These are phyloP conservation scores for Phalacrocorax brasilianus DNA, from an alignment of 2,113 vertebrate genomes.

Conservation along the genomic window DNA sequence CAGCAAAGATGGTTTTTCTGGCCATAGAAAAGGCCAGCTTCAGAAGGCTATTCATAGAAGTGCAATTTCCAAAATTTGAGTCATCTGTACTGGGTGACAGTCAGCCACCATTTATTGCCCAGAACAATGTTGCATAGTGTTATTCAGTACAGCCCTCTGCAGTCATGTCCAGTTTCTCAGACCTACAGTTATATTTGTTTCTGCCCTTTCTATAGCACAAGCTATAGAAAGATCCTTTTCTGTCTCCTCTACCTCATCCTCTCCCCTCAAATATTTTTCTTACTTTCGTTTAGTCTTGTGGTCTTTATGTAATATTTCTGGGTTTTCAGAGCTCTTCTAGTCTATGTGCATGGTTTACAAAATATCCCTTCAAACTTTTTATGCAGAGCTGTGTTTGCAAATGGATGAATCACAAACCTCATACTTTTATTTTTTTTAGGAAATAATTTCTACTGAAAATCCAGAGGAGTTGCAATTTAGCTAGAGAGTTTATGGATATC, in stretches of 20 bases:
- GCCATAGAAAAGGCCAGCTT: background rate
- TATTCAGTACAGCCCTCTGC: background rate
- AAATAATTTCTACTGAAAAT: background rate
- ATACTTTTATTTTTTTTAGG: background rate
- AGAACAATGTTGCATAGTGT: background rate
- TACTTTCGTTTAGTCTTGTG: slow-evolving; percentile 35
- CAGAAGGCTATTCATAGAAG: background rate
- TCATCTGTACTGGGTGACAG: background rate
- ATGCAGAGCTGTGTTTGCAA: slow-evolving; percentile 5
- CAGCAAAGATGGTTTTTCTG: background rate
- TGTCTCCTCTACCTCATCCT: background rate
- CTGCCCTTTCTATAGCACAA: background rate
- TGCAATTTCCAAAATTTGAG: slow-evolving; percentile 27
- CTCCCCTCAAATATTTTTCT: slow-evolving; percentile 24
- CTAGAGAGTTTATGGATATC: background rate
- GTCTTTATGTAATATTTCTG: slow-evolving; percentile 6
- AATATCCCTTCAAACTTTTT: background rate
- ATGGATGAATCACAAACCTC: slow-evolving; percentile 35
- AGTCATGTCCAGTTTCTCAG: background rate
- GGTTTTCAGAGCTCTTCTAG: background rate
- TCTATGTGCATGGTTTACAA: background rate
- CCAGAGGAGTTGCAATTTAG: background rate
- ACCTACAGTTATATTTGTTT: background rate
- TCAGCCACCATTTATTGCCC: background rate
- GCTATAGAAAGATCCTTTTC: background rate